Conservation (phyloP, 2,113 vertebrate species). For the Entelurus aequoreus region DNA sequence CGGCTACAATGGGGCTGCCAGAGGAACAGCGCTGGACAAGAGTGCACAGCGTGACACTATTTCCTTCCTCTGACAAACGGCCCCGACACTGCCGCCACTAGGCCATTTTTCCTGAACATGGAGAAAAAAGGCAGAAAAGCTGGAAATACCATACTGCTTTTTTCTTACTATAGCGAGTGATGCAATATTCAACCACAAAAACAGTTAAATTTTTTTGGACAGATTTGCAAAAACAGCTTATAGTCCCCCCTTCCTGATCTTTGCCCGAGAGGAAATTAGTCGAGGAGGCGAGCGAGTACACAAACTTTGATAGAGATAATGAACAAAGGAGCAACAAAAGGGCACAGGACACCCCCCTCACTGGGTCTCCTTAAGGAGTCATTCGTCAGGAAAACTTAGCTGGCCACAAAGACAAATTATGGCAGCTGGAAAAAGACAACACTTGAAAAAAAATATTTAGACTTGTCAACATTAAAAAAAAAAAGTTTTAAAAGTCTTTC, state of each 20-base stretch:
- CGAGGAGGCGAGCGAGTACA: slow-evolving; percentile 42
- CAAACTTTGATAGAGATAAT: slow-evolving; percentile 45
- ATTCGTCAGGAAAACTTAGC: slow-evolving; percentile 40
- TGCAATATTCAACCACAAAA: too few relatives aligned
- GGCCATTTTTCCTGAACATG: slow-evolving; percentile 40
- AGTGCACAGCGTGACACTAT: slow-evolving; percentile 61
- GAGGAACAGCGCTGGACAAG: slow-evolving; percentile 64
- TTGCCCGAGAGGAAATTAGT: slow-evolving; percentile 9
- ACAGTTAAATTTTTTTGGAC: too few relatives aligned
- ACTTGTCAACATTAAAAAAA: too few relatives aligned
- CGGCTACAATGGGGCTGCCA: slow-evolving; percentile 61
- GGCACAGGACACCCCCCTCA: slow-evolving; percentile 31
- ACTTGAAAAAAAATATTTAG: too few relatives aligned
- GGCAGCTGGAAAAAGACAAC: background rate
- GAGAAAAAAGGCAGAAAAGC: slow-evolving; percentile 18
- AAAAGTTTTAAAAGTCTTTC: too few relatives aligned
- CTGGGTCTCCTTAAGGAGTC: slow-evolving; percentile 38
- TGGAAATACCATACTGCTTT: too few relatives aligned
- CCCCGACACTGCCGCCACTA: slow-evolving; percentile 35
- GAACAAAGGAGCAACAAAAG: slow-evolving; percentile 53
- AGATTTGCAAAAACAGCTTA: too few relatives aligned
- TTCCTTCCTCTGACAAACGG: slow-evolving; percentile 68
- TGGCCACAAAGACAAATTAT: slow-evolving; percentile 27
- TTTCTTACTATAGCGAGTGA: too few relatives aligned
- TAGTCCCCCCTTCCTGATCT: background rate